Percentiles rank a stretch among this genome's conserved stretches.
These are phyloP conservation scores for Drosophila bifasciata DNA, from an alignment of 1,140 invertebrate genomes.

Conservation along the genomic window DNA sequence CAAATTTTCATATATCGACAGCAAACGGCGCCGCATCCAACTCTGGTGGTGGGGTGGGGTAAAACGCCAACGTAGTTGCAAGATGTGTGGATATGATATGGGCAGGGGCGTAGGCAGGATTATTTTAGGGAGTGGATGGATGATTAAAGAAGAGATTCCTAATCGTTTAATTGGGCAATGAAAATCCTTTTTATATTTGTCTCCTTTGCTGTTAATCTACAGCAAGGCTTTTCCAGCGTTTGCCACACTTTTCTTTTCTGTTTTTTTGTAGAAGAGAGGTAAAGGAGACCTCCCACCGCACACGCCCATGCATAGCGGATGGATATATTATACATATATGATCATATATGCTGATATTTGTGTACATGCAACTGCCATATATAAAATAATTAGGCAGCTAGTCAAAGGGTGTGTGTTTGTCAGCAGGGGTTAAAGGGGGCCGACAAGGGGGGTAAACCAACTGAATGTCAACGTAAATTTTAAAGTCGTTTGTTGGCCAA, in stretches of 20 bases:
- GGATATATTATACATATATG: background rate
- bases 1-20: constrained; percentile 79
- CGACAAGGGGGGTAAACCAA: constrained; percentile 10
- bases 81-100: constrained; percentile 9
- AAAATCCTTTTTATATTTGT: background rate
- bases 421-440: constrained; percentile 40
- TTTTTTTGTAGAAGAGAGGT: too few species aligned
- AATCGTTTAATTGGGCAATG: too few species aligned
- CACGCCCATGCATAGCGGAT: too few species aligned
- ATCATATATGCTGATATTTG: constrained; percentile 8
- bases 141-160: too few species aligned
- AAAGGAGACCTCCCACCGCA: too few species aligned
- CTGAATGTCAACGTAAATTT: constrained; percentile 71
- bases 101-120: too few species aligned
- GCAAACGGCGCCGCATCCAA: constrained; percentile 54
- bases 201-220: too few species aligned
- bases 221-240: too few species aligned
- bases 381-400: constrained; percentile 76
- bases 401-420: constrained; percentile 32
- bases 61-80: constrained; percentile 55
- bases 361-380: constrained; percentile 49
- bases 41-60: constrained; percentile 11
- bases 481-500: constrained; percentile 42
- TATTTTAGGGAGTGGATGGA: too few species aligned
- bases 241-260: constrained; percentile 1